Evolutionary conservation across 2,888 invertebrate genomes (phyloP).

Genomic region (Rhynchonema sp.): DNA sequence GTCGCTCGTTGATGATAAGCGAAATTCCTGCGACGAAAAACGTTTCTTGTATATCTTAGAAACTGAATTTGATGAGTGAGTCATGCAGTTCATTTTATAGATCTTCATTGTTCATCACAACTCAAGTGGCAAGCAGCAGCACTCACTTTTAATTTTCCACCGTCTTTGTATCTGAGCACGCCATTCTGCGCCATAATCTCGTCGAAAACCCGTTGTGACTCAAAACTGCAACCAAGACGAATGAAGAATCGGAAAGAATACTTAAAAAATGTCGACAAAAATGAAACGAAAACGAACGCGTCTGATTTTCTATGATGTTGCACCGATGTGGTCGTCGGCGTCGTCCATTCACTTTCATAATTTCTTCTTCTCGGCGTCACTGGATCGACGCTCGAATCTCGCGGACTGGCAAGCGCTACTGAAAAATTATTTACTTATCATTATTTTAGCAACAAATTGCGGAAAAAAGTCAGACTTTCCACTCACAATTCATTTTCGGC

Average conservation of each 20-base stretch:
- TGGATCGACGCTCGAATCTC: background rate
- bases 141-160: background rate
- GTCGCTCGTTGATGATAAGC: slow-evolving; percentile 11
- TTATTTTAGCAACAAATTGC: background rate
- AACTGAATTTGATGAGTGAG: background rate
- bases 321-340: too few relatives aligned
- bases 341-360: background rate
- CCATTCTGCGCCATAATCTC: slow-evolving; percentile 86
- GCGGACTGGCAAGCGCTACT: background rate
- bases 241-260: too few relatives aligned
- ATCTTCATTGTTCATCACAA: too few relatives aligned
- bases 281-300: slow-evolving; percentile 10
- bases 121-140: too few relatives aligned
- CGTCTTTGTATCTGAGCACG: slow-evolving; percentile 58
- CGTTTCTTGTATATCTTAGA: too few relatives aligned
- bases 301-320: slow-evolving; percentile 14
- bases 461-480: background rate
- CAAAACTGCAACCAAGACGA: slow-evolving; percentile 27
- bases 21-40: background rate
- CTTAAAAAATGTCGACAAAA: background rate
- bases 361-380: background rate
- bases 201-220: slow-evolving; percentile 57
- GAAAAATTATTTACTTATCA: background rate
- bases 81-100: background rate
- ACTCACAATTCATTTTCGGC: background rate